Evolutionary conservation across 2,113 vertebrate species (phyloP), one percentile per base, ranked within the genome.

Genomic region (Pelodiscus sinensis): DNA sequence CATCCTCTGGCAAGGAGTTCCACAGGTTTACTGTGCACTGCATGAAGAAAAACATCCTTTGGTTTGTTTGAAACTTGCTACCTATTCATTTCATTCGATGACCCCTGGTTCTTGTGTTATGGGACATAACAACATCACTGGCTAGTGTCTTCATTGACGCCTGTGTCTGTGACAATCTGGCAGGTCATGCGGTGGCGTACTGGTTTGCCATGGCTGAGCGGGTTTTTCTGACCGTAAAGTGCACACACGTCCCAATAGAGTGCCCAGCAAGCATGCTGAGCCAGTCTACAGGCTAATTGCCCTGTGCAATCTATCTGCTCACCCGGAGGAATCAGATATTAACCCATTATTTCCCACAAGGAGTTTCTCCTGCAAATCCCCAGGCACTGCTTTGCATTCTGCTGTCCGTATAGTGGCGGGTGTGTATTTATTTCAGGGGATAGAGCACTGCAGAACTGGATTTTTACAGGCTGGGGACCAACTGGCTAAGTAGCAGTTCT

Each of bases 151-250:
- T 44, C 44, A 44, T 65, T 14, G 1, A 11, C 77, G 65, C 86
- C 81, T 52, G 60, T 25, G 82, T 31, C 1, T 68, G 62, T n/a
- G 62, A 0, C 38, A 80, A 0, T 29, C 82, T 29, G 9, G 55
- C 38, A 2, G 24, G 18, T 35, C 16, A 0, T 8, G 0, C 71
- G 1, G 18, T 0, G 9, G 65, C 9, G n/a, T 1, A 1, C 58
- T 75, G 31, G 4, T 51, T 16, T 14, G 3, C 25, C 2, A 9
- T 12, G 44, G 54, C 27, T 5, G 13, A 56, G 31, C 18, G 2
- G 9, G 35, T 56, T 58, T 58, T 11, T 7, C 54, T 12, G 24
- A 44, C 0, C 8, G 60, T 1, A 1, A 7, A 58, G 80, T 38
- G 14, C 11, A 1, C n/a, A 2, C 68, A 3, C 0, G 10, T 31